These are phyloP conservation scores for Atta colombica DNA, from an alignment of 1,140 invertebrate species.

Conservation along the genomic window DNA sequence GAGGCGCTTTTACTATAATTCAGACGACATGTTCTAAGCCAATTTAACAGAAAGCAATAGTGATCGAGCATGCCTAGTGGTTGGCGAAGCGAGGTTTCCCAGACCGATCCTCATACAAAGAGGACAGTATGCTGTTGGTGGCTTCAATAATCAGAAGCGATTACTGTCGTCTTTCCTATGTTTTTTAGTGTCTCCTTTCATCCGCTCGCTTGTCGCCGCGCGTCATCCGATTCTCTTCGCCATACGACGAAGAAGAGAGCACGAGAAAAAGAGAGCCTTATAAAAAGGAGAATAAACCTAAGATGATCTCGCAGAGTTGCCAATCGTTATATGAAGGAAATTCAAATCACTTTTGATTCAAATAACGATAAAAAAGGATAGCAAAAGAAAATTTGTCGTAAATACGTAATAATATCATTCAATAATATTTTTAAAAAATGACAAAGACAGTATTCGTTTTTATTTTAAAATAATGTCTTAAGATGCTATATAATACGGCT, in stretches of 20 bases:
- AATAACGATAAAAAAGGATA: neutral
- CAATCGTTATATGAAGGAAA: conserved; percentile 40
- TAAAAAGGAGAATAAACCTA: conserved; percentile 54
- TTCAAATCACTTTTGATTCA: conserved; percentile 1
- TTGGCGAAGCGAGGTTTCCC: conserved; percentile 39
- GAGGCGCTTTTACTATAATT: conserved; percentile 40
- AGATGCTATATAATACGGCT: too few relatives aligned
- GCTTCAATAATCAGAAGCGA: conserved; percentile 78
- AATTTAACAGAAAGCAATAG: conserved; percentile 57
- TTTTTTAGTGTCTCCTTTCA: conserved; percentile 72
- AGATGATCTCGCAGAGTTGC: conserved; percentile 34
- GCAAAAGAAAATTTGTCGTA: neutral
- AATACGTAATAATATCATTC: neutral
- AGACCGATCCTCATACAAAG: conserved; percentile 29
- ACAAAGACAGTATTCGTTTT: neutral
- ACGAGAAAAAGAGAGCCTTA: conserved; percentile 6
- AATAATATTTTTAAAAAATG: neutral
- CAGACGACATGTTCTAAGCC: conserved; percentile 48
- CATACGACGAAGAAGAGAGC: conserved; percentile 27
- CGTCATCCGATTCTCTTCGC: conserved; percentile 62
- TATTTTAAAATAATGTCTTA: too few relatives aligned
- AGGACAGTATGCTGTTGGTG: conserved; percentile 57
- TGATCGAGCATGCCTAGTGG: conserved; percentile 41
- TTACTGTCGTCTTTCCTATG: conserved; percentile 77
- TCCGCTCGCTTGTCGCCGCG: conserved; percentile 64